These are phyloP conservation scores for Homarus gammarus DNA, from an alignment of 2,888 invertebrate genomes.

Conservation along the genomic window DNA sequence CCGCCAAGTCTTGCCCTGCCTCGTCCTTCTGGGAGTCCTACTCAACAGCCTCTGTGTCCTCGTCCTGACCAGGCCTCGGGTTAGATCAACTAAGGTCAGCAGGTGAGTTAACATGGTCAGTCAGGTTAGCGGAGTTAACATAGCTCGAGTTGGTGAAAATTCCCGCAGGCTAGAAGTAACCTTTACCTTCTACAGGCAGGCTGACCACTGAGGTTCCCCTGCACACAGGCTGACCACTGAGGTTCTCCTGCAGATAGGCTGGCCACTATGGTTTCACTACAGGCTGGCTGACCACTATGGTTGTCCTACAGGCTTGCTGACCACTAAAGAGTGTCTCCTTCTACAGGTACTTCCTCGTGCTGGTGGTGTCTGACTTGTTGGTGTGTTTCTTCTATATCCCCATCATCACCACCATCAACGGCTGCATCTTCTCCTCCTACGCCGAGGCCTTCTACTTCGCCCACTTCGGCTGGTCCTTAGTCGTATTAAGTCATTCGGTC, in stretches of 20 bases:
- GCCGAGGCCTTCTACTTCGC: conserved; percentile 39
- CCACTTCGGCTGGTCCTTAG: conserved; percentile 52
- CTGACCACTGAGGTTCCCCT: too few relatives aligned
- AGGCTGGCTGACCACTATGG: not conserved
- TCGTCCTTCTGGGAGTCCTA: conserved; percentile 30
- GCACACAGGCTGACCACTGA: too few relatives aligned
- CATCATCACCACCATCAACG: conserved; percentile 50
- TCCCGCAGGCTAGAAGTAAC: too few relatives aligned
- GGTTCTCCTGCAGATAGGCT: too few relatives aligned
- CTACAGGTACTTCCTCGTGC: conserved; percentile 41
- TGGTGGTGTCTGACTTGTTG: conserved; percentile 40
- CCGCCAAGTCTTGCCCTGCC: conserved; percentile 9
- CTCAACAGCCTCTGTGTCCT: conserved; percentile 12
- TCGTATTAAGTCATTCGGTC: conserved; percentile 19
- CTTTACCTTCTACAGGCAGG: too few relatives aligned
- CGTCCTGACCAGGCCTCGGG: conserved; percentile 25
- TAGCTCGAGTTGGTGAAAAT: too few relatives aligned
- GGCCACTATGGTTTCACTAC: not conserved
- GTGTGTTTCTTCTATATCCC: conserved; percentile 53
- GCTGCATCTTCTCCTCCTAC: conserved; percentile 41
- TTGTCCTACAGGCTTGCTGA: too few relatives aligned
- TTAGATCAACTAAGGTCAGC: conserved; percentile 32
- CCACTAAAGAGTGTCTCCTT: not conserved
- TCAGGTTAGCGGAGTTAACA: too few relatives aligned
- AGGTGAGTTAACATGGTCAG: not conserved